A percentile compares a stretch with the other conserved stretches of the same genome.
Conservation (phyloP, 1,140 invertebrate genomes). For the Lysiphlebus fabarum region DNA sequence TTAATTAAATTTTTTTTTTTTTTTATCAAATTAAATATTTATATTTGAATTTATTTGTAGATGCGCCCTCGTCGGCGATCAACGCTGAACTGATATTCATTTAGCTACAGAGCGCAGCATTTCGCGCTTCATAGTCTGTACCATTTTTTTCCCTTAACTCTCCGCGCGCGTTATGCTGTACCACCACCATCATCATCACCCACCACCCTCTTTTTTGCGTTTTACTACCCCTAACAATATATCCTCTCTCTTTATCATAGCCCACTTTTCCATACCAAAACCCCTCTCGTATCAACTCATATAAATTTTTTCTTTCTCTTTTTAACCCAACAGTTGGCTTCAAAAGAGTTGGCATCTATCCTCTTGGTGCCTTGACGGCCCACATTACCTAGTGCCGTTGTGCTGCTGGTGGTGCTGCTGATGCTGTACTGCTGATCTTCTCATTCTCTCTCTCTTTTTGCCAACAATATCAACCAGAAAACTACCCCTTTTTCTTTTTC, state of each 20-base stretch:
- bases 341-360: not conserved
- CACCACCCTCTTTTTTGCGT: conserved; percentile 1
- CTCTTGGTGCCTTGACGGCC: conserved; percentile 16
- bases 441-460: conserved; percentile 6
- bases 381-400: conserved; percentile 20
- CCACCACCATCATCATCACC: not conserved
- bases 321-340: not conserved
- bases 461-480: not conserved
- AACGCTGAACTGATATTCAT: conserved; percentile 54
- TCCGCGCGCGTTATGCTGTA: conserved; percentile 2
- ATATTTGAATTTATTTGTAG: no score
- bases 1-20: no score
- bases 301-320: conserved; percentile 8
- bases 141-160: not conserved
- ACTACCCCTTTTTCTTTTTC: no score
- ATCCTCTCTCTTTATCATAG: not conserved
- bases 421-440: conserved; percentile 6
- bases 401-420: conserved; percentile 13
- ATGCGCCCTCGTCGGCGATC: conserved; percentile 47
- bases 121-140: conserved; percentile 26
- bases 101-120: conserved; percentile 42
- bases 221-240: no score
- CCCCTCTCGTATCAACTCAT: not conserved
- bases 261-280: no score
- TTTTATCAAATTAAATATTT: no score